A percentile compares a stretch with the other conserved stretches of the same genome.
phyloP scores from a whole-genome alignment of 1,140 invertebrate genomes.

The Euura lappo region DNA sequence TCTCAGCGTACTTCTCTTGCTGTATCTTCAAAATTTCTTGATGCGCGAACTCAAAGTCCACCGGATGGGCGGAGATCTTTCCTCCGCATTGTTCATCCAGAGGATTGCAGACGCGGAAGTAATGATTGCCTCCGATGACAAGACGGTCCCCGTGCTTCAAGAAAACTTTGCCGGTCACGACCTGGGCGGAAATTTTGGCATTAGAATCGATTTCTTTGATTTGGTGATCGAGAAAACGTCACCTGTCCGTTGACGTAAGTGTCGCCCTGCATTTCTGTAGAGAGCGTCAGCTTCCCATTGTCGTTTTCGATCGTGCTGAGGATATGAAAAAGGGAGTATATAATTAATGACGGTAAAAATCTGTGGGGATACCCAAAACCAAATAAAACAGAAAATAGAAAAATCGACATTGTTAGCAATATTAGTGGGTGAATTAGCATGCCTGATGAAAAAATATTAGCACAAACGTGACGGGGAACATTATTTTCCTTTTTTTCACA shows the following conservation, averaged over 20 bases:
- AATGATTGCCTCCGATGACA: slow-evolving; percentile 73
- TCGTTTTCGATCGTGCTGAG: slow-evolving; percentile 56
- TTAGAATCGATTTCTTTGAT: slow-evolving; percentile 9
- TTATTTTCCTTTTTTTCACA: too few relatives aligned
- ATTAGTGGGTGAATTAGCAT: not conserved
- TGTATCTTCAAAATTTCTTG: slow-evolving; percentile 69
- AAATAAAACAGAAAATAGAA: slow-evolving; percentile 6
- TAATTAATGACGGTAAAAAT: too few relatives aligned
- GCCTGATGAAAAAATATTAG: not conserved
- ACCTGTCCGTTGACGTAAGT: slow-evolving; percentile 73
- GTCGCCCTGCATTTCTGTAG: slow-evolving; percentile 61
- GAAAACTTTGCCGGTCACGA: slow-evolving; percentile 48
- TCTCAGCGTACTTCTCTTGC: slow-evolving; percentile 57
- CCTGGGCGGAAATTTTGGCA: slow-evolving; percentile 24
- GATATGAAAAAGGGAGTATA: too few relatives aligned
- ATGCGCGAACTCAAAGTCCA: slow-evolving; percentile 70
- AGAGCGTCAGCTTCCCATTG: slow-evolving; percentile 55
- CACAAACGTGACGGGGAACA: too few relatives aligned
- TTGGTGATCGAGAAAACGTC: slow-evolving; percentile 33
- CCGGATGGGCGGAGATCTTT: slow-evolving; percentile 45
- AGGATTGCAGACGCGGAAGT: slow-evolving; percentile 67
- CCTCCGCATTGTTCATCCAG: slow-evolving; percentile 37
- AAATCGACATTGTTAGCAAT: not conserved
- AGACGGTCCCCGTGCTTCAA: slow-evolving; percentile 70
- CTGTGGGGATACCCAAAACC: too few relatives aligned